Conservation (phyloP, 2,113 vertebrate genomes). For the Protobothrops mucrosquamatus region DNA sequence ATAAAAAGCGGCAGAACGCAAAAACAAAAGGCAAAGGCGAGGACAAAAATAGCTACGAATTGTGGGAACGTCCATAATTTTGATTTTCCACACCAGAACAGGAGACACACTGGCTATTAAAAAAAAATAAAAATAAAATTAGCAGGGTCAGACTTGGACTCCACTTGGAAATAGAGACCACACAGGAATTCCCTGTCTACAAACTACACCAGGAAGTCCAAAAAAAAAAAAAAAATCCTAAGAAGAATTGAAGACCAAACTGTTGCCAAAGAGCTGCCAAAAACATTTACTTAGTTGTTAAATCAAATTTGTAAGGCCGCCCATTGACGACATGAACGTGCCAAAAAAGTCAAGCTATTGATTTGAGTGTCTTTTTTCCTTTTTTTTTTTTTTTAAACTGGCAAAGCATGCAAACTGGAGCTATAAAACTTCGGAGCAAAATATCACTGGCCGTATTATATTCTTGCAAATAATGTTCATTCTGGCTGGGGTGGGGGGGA, state of each 20-base stretch:
- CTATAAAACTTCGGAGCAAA: not conserved
- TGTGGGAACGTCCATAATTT: not conserved
- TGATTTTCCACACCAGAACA: not conserved
- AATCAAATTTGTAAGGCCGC: not conserved
- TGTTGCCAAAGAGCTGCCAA: not conserved
- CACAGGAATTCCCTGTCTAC: not conserved
- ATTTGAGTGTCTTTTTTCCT: not conserved
- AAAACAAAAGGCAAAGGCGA: not conserved
- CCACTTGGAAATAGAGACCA: not conserved
- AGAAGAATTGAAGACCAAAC: not conserved
- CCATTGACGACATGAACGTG: not conserved
- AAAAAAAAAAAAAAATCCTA: not conserved
- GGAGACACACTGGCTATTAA: not conserved
- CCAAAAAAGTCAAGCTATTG: not conserved
- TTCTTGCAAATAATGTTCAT: not conserved
- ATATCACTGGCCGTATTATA: not conserved
- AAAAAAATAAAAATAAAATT: not conserved
- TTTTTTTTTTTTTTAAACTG: not conserved
- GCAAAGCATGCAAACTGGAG: not conserved
- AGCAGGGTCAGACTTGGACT: not conserved
- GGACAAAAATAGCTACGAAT: not conserved
- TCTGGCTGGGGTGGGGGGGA: accelerated
- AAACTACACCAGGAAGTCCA: not conserved
- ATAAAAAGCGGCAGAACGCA: not conserved
- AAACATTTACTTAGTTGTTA: not conserved